phyloP scores from a whole-genome alignment of 2,888 invertebrate genomes.

The Buathra laborator region DNA sequence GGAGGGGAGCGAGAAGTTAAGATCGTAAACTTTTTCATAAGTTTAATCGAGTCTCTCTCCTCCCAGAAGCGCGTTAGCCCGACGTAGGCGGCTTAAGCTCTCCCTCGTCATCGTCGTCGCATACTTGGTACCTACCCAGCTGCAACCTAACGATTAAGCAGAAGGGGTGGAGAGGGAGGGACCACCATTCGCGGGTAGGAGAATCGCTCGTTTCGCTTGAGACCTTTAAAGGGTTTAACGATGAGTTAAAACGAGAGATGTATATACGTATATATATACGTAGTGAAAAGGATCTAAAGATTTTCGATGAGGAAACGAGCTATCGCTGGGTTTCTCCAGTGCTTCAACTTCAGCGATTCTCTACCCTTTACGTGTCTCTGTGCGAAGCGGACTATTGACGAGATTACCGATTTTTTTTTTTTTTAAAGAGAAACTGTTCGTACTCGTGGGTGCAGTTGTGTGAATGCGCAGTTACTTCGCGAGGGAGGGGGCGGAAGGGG shows the following conservation, averaged over 20 bases:
- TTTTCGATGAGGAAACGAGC: conserved; percentile 8
- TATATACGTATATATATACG: neutral
- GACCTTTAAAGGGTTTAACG: conserved; percentile 44
- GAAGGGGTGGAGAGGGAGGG: neutral
- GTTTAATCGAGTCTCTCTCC: conserved; percentile 75
- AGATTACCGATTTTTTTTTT: conserved; percentile 19
- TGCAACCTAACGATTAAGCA: conserved; percentile 49
- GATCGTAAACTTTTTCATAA: conserved; percentile 76
- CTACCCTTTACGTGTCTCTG: neutral
- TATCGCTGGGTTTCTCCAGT: neutral
- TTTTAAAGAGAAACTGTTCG: neutral
- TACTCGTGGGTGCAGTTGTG: neutral
- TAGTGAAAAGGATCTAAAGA: neutral
- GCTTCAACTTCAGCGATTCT: conserved; percentile 19
- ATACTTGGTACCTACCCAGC: conserved; percentile 29
- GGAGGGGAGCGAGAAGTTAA: conserved; percentile 10
- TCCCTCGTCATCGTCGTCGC: conserved; percentile 11
- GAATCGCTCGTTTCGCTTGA: conserved; percentile 20
- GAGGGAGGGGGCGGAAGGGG: neutral
- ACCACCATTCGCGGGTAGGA: conserved; percentile 3
- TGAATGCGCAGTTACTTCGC: neutral
- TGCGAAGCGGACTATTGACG: conserved; percentile 21
- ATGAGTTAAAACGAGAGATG: neutral
- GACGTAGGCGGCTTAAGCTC: conserved; percentile 10
- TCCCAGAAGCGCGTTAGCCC: neutral